Evolutionary conservation across 2,888 invertebrate species (phyloP).

Genomic region (Incurvaria masculella): DNA sequence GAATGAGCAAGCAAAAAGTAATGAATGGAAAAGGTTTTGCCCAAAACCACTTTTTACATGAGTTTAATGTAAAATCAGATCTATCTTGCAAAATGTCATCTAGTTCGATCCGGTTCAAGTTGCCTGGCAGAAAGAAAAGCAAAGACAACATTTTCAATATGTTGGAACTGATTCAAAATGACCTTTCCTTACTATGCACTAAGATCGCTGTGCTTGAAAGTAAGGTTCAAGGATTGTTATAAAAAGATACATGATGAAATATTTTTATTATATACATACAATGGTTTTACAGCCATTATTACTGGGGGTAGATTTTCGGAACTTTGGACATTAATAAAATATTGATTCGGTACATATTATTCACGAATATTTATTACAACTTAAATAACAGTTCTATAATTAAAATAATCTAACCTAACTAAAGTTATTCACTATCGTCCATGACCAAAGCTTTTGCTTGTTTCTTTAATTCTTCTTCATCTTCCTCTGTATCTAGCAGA

Average conservation of each 20-base stretch:
- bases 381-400: too few relatives aligned
- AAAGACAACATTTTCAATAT: slow-evolving; percentile 37
- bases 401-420: too few relatives aligned
- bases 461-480: slow-evolving; percentile 46
- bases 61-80: slow-evolving; percentile 28
- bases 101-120: slow-evolving; percentile 30
- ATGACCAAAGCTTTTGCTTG: slow-evolving; percentile 37
- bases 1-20: too few relatives aligned
- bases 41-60: slow-evolving; percentile 4
- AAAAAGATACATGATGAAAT: too few relatives aligned
- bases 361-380: too few relatives aligned
- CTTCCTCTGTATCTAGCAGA: slow-evolving; percentile 42
- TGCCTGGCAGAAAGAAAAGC: slow-evolving; percentile 33
- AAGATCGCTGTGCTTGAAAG: slow-evolving; percentile 38
- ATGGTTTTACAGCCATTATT: too few relatives aligned
- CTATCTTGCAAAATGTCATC: slow-evolving; percentile 31
- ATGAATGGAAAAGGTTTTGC: too few relatives aligned
- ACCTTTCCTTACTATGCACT: slow-evolving; percentile 30
- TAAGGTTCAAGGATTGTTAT: slow-evolving; percentile 22
- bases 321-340: too few relatives aligned
- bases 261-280: too few relatives aligned
- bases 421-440: slow-evolving; percentile 33
- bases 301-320: too few relatives aligned
- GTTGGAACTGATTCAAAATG: slow-evolving; percentile 40
- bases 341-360: not conserved